Base-by-base conservation (phyloP, 2,113 vertebrate species). In the Mola mola region DNA sequence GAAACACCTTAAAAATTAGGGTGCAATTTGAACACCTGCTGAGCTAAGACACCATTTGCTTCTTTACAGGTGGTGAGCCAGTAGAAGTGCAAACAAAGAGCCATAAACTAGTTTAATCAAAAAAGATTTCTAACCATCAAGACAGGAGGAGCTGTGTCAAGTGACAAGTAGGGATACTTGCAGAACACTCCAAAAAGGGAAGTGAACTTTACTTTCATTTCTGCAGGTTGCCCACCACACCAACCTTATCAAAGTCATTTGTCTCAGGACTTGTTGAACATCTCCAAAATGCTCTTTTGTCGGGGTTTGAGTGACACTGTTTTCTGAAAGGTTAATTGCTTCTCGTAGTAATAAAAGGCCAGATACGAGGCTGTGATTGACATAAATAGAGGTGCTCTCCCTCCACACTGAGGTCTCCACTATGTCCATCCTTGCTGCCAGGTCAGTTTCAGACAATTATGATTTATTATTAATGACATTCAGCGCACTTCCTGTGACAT, bases 401-500 rank as follows among this genome's bases (percentile, higher is more conserved):
- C 64, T 79, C 66, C 57, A 61, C 61, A 19, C 46, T 3, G 72
- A 83, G 82, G 72, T 80, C 81, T 75, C 69, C 64, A 72, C 84
- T 55, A 64, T 13, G 72, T 79, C 85, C 78, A 85, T 74, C 84
- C 83, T 78, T 25, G 37, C 78, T 83, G 77, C 63, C 75, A 68
- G 86, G 88, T 90, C 84, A 89, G 60, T 78, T 88, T 88, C 82
- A 77, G 81, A 91, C 85, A 85, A 85, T 83, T 86, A 79, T 87
- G 90, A 92, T 92, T 91, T 90, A 91, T 91, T 90, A 90, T 91
- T 90, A 89, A 91, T 91, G 90, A 88, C 87, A 87, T 85, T 85
- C 82, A 41, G 84, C 79, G 82, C 88, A 83, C 88, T 90, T 89
- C 78, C 83, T 85, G 81, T 91, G 91, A 92, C 89, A 90, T 90